Percentiles rank a stretch among this genome's conserved stretches.
Conservation (phyloP, 2,888 invertebrate species). For the Erebia palarica region DNA sequence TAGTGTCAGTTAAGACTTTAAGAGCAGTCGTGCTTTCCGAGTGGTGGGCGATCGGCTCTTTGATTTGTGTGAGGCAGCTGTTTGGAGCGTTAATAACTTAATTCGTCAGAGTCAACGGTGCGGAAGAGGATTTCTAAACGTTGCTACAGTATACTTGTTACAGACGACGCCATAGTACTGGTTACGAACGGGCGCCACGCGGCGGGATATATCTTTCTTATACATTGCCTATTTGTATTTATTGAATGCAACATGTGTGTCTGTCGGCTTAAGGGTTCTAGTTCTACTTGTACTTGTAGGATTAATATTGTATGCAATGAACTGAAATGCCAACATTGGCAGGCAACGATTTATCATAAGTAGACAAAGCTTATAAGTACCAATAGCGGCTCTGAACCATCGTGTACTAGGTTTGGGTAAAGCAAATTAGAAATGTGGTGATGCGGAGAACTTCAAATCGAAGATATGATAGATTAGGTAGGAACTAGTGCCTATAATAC, state of each 20-base stretch:
- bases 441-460: no score
- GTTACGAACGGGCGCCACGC: conserved; percentile 61
- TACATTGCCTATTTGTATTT: not conserved
- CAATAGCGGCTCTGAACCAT: not conserved
- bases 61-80: conserved; percentile 81
- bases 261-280: conserved; percentile 5
- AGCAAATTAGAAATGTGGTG: not conserved
- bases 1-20: conserved; percentile 53
- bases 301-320: not conserved
- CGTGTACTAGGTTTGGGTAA: not conserved
- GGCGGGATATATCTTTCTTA: conserved; percentile 51
- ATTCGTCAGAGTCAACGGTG: conserved; percentile 77
- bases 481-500: no score
- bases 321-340: not conserved
- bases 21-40: conserved; percentile 63
- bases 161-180: conserved; percentile 43
- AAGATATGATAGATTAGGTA: no score
- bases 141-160: conserved; percentile 39
- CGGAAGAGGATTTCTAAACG: conserved; percentile 73
- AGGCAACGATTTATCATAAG: not conserved
- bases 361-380: not conserved
- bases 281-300: not conserved
- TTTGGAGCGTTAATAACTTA: conserved; percentile 79
- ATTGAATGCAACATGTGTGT: conserved; percentile 14
- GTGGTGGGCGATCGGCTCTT: conserved; percentile 68